Percentiles rank a stretch among this genome's conserved stretches.
Conservation (phyloP, 2,797 vertebrate species). For the Ataeniobius toweri region DNA sequence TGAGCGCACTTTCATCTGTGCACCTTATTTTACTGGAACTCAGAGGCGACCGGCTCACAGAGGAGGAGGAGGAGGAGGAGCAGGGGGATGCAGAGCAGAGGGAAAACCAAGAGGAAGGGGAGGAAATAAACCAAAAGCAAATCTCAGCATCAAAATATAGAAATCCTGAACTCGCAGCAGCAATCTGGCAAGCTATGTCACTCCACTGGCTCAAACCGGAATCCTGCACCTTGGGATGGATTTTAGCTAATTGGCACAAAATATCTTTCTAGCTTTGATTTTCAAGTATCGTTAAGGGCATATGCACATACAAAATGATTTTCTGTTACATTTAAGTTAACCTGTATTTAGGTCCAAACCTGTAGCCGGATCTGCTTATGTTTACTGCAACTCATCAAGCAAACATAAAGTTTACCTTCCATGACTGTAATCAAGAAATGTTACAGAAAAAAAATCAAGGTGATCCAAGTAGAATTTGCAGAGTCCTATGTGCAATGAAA, state of each 20-base stretch:
- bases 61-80: constrained; percentile 10
- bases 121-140: background rate
- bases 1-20: constrained; percentile 1
- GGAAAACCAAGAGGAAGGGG: background rate
- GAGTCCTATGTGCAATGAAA: no score
- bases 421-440: no score
- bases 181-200: background rate
- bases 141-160: background rate
- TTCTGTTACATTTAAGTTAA: background rate
- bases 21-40: constrained; percentile 3
- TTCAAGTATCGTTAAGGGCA: background rate
- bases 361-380: background rate
- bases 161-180: background rate
- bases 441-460: no score
- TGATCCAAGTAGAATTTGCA: background rate
- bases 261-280: background rate
- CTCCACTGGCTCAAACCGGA: background rate
- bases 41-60: background rate
- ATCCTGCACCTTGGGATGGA: background rate
- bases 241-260: background rate
- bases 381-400: background rate
- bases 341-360: background rate
- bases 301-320: background rate
- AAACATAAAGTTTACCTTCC: no score
- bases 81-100: constrained; percentile 3